Base-by-base conservation (phyloP, 2,888 invertebrate genomes). In the Spodoptera exigua region DNA sequence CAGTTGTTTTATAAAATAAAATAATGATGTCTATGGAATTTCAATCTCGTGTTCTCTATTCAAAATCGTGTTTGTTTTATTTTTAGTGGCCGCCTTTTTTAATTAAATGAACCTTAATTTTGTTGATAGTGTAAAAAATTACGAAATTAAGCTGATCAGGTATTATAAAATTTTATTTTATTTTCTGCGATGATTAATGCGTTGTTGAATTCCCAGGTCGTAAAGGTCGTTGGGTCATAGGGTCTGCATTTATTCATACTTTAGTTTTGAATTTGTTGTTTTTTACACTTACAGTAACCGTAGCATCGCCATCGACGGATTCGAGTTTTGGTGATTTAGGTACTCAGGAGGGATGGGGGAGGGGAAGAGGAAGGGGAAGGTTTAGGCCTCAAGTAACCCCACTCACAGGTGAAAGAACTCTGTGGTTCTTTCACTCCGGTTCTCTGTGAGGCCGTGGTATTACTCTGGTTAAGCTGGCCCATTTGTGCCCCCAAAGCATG, bases 181-280 rank as follows among this genome's bases (percentile, higher is more conserved):
- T 68, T 70, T 72, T 78, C 70, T 52, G 49, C 71, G 70, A 73
- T 53, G 82, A 82, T 83, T 81, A 78, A 83, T 82, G 81, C 66
- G 67, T 54, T 47, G 63, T 44, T 61, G 67, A 57, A 70, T 76
- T 70, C 73, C 53, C 59, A 67, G 65, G 44, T 48, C 56, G 14
- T 41, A 47, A 55, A 67, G 65, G 44, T 48, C 56, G 14, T 41
- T 48, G 56, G 67, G 68, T 70, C 63, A 62, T 44, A 76, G 68
- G 71, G 68, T 27, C 27, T 27, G 27, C 27, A 27, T 1, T 27
- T 27, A 1, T 27, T 5, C 9, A 27, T 27, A 5, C 7, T 27
- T 27, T 27, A 27, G 7, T 5, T 9, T 45, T 74, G 64, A 17
- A 37, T 37, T 41, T 48, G 18, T 11, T 55, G 58, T 48, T 54